Conservation (phyloP, 2,888 invertebrate genomes). For the Lochmaea capreae region DNA sequence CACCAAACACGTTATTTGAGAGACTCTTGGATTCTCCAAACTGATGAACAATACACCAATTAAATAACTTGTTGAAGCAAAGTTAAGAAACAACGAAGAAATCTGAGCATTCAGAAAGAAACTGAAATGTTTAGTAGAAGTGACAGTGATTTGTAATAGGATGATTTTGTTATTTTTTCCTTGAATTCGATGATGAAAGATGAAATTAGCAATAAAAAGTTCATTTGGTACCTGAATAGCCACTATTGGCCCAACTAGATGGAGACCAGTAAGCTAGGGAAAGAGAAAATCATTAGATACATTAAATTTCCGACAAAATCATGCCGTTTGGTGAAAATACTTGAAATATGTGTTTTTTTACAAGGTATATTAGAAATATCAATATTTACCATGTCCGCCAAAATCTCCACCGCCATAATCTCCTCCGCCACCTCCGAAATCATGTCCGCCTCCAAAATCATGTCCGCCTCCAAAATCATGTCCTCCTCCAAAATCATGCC, state of each 20-base stretch:
- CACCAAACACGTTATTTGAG: no score
- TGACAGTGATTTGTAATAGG: background rate
- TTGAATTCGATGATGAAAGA: conserved; percentile 4
- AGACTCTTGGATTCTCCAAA: no score
- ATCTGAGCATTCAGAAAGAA: no score
- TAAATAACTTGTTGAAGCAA: no score
- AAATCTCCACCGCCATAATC: conserved; percentile 56
- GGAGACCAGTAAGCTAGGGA: conserved; percentile 14
- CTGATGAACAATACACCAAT: no score
- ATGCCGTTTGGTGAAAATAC: background rate
- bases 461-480: conserved; percentile 61
- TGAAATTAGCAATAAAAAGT: conserved; percentile 3
- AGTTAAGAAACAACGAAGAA: no score
- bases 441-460: conserved; percentile 60
- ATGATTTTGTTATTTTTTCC: background rate
- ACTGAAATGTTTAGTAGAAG: background rate
- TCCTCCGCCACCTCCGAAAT: conserved; percentile 59
- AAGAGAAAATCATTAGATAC: conserved; percentile 5
- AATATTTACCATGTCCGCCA: conserved; percentile 36
- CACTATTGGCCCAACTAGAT: conserved; percentile 36
- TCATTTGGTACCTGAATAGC: conserved; percentile 3
- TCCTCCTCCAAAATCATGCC: conserved; percentile 58
- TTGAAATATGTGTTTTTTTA: background rate
- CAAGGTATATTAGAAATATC: background rate
- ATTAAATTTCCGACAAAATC: background rate